Conservation (phyloP, 2,113 vertebrate species). For the Rousettus leschenaultii region DNA sequence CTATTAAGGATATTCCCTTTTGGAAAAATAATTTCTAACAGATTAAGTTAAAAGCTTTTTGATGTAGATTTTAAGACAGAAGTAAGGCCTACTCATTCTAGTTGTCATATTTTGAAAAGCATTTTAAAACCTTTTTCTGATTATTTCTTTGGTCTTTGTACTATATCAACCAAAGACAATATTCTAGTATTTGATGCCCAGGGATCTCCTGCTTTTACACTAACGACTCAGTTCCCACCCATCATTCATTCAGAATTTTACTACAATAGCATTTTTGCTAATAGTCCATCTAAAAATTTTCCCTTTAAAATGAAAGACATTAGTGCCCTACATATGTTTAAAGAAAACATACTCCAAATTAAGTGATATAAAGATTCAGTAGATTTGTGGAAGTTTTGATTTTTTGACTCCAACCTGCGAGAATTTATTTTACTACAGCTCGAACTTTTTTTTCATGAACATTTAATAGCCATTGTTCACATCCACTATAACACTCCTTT, state of each 20-base stretch:
- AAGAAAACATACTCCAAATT: conserved; percentile 19
- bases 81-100: background rate
- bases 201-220: background rate
- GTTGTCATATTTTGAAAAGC: background rate
- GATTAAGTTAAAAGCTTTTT: conserved; percentile 14
- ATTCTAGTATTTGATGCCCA: background rate
- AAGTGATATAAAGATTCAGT: background rate
- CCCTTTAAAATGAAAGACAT: conserved; percentile 10
- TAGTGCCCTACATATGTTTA: background rate
- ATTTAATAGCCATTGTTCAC: background rate
- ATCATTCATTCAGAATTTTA: background rate
- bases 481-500: background rate
- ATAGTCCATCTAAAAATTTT: background rate
- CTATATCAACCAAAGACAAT: background rate
- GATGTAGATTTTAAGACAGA: background rate
- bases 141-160: background rate
- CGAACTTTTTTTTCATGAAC: background rate
- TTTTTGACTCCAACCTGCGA: background rate
- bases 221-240: background rate
- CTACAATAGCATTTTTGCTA: background rate
- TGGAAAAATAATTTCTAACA: background rate
- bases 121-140: background rate
- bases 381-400: background rate
- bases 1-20: background rate
- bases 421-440: conserved; percentile 6